phyloP scores from a whole-genome alignment of 37 sponge, comb jelly and placozoan species.

The Mnemiopsis leidyi region DNA sequence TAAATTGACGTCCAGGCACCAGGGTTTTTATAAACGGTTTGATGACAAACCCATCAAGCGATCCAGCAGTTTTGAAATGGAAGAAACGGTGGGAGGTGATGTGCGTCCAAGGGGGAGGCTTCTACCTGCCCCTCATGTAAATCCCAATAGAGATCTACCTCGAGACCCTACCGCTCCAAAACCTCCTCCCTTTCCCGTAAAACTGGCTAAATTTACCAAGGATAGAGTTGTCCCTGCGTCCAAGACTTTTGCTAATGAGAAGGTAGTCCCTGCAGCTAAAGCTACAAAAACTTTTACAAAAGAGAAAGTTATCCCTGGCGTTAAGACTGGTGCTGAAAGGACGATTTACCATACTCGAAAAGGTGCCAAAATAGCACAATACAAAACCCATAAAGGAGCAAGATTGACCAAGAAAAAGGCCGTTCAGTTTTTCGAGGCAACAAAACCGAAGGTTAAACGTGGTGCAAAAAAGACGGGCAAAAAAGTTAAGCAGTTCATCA shows the following conservation, averaged over 20 bases:
- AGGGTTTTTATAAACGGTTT: background rate
- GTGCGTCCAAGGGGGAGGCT: background rate
- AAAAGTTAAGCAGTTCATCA: background rate
- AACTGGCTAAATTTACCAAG: background rate
- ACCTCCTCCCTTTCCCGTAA: background rate
- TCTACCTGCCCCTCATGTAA: background rate
- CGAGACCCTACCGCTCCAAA: background rate
- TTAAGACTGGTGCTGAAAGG: background rate
- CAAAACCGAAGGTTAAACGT: constrained; percentile 1
- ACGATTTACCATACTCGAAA: background rate
- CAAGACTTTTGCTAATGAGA: background rate
- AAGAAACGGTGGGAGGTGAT: too few relatives aligned
- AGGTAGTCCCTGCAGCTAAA: background rate
- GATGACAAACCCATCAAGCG: background rate
- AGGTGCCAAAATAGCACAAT: background rate
- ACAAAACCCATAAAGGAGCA: background rate
- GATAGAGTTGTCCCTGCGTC: background rate
- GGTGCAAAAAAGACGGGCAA: background rate
- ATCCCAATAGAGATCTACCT: background rate
- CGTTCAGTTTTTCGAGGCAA: background rate
- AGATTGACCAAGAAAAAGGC: background rate
- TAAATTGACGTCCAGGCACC: background rate
- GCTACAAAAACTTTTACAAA: background rate
- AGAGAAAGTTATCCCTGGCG: background rate
- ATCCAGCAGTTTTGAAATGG: background rate